phyloP scores from a whole-genome alignment of 2,113 vertebrate genomes.

The Bos taurus region ARS-UCD2.0 NC_037350.1:24724001-24724500 shows the following conservation, averaged over 20 bases:
- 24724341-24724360: background rate
- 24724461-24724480: background rate
- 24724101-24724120: background rate
- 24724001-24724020: background rate
- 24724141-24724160: background rate
- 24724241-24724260: background rate
- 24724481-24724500: background rate
- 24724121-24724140: background rate
- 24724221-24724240: background rate
- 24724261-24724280: background rate
- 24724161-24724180: background rate
- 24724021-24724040: background rate
- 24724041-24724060: background rate
- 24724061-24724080: background rate
- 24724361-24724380: background rate
- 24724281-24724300: background rate
- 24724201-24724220: background rate
- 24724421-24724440: background rate
- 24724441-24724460: background rate
- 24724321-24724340: background rate
- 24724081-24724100: background rate
- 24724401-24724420: background rate
- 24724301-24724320: background rate
- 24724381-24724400: background rate
- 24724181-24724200: background rate